These are phyloP conservation scores for Mantis religiosa DNA, from an alignment of 2,888 invertebrate genomes.

Conservation along the genomic window DNA sequence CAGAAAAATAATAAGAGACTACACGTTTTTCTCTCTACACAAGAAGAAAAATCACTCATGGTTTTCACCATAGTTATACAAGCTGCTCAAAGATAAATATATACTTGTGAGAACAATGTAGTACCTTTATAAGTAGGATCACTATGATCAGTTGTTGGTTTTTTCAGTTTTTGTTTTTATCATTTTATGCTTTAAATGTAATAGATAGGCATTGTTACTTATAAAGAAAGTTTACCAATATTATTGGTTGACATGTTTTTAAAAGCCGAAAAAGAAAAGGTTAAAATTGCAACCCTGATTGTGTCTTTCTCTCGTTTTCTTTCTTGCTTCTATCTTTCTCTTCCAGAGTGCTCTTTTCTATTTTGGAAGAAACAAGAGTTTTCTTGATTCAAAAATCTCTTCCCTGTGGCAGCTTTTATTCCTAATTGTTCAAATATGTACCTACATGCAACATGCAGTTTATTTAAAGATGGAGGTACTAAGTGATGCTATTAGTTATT, in stretches of 20 bases:
- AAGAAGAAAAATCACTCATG: background rate
- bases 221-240: background rate
- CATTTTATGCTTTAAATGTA: background rate
- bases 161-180: background rate
- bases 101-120: background rate
- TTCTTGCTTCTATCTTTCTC: no score
- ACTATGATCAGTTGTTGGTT: background rate
- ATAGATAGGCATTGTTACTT: background rate
- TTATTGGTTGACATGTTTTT: background rate
- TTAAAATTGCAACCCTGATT: background rate
- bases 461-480: background rate
- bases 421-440: background rate
- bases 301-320: no score
- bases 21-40: background rate
- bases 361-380: background rate
- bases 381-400: background rate
- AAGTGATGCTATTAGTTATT: background rate
- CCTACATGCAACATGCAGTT: background rate
- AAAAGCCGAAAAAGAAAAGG: background rate
- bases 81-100: background rate
- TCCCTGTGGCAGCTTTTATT: background rate
- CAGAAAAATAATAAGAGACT: background rate
- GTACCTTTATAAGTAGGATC: background rate
- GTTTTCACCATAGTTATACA: background rate
- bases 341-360: background rate